These are phyloP conservation scores for Pogonophryne albipinna DNA, from an alignment of 2,797 vertebrate species.

Conservation along the genomic window DNA sequence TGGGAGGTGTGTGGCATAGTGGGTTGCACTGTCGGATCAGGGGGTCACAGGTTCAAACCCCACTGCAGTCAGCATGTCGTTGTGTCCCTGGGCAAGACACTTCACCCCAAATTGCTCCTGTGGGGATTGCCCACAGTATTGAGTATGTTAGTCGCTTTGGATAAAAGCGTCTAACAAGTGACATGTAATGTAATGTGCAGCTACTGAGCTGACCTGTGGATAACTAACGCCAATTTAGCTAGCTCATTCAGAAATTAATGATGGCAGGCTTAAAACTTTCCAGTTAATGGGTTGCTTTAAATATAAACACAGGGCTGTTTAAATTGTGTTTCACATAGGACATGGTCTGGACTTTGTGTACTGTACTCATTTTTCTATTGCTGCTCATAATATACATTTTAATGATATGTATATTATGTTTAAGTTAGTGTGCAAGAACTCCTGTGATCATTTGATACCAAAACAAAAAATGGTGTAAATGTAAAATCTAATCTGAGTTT, in stretches of 20 bases:
- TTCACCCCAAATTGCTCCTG: too few relatives aligned
- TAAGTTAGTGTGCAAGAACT: not conserved
- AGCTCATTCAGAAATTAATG: slow-evolving; percentile 46
- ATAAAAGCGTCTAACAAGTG: too few relatives aligned
- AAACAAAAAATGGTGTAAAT: not conserved
- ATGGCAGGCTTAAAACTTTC: not conserved
- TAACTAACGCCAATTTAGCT: slow-evolving; percentile 29
- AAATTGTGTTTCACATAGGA: not conserved
- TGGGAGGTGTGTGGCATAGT: too few relatives aligned
- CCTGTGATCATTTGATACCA: not conserved
- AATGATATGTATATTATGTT: not conserved
- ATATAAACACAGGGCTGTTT: slow-evolving; percentile 11
- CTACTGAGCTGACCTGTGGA: slow-evolving; percentile 48
- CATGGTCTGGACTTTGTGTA: not conserved
- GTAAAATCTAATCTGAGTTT: slow-evolving; percentile 1
- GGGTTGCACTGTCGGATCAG: too few relatives aligned
- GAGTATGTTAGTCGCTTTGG: too few relatives aligned
- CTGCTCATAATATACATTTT: not conserved
- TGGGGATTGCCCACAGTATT: too few relatives aligned
- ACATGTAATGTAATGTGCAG: not conserved
- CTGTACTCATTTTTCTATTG: not conserved
- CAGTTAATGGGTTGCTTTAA: slow-evolving; percentile 4
- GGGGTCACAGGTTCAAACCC: too few relatives aligned
- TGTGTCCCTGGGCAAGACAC: too few relatives aligned
- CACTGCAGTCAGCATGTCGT: too few relatives aligned